Conservation (phyloP, 2,888 invertebrate genomes). For the Pharmacophagus antenor region DNA sequence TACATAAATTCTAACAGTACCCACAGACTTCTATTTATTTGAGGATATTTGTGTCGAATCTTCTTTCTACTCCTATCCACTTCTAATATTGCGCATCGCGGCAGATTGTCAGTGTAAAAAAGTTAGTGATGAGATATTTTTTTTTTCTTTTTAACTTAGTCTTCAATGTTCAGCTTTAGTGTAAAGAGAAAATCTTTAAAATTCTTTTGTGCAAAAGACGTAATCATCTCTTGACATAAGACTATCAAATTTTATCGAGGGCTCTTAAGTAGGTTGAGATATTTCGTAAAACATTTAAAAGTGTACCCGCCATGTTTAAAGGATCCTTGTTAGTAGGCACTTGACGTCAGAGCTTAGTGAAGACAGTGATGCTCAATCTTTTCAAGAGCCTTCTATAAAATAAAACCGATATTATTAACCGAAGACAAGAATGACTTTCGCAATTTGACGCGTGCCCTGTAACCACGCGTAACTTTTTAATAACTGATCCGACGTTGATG, state of each 20-base stretch:
- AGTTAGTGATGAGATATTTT: neutral
- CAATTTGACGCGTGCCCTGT: too few species aligned
- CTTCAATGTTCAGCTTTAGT: neutral
- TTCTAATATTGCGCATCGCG: too few species aligned
- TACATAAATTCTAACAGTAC: too few species aligned
- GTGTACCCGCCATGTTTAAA: constrained; percentile 6
- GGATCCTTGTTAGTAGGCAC: constrained; percentile 13
- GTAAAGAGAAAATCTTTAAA: neutral
- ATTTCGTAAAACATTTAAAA: constrained; percentile 11
- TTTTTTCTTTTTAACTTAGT: neutral
- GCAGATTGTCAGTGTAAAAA: neutral
- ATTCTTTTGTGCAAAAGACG: neutral
- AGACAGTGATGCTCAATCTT: constrained; percentile 8
- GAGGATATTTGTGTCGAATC: too few species aligned
- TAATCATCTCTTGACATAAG: constrained; percentile 22
- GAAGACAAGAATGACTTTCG: too few species aligned
- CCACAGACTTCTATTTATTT: too few species aligned
- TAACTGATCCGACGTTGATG: too few species aligned
- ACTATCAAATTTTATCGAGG: constrained; percentile 6
- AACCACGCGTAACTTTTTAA: too few species aligned
- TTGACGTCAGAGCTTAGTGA: constrained; percentile 4
- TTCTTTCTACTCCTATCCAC: too few species aligned
- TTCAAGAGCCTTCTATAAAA: neutral
- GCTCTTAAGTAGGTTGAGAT: neutral
- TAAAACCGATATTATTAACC: neutral